Base-by-base conservation (phyloP, 2,113 vertebrate genomes). In the Aleadryas rufinucha region DNA sequence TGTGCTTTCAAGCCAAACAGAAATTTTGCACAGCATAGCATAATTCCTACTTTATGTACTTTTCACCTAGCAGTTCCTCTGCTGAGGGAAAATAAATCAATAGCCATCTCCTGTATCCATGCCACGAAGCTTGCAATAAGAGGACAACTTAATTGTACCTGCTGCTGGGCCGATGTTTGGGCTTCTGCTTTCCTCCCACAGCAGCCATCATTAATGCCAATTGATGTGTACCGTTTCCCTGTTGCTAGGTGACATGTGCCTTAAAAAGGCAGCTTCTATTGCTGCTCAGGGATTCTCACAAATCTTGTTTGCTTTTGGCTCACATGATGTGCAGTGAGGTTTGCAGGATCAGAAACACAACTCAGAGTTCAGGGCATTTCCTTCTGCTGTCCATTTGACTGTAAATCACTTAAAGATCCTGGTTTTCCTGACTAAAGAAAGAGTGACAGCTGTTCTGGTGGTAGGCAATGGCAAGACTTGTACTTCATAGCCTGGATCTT, bases 21-120 rank as follows among this genome's bases (percentile, higher is more conserved):
- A 96, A 95, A 93, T 92, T 94, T 82, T 94, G 86, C 94, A 88
- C 78, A 96, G 87, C 84, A 45, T 50, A 93, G 83, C 90, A 87
- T 94, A 95, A 95, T 96, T 95, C 44, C 84, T 95, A 13, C 81
- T 96, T 89, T 87, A 95, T 94, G 53, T 89, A 89, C 83, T 90
- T 93, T 93, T 81, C 88, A 87, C 80, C 77, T 81, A 77, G 53
- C n/a, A 64, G 69, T 84, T 95, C 71, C 50, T 88, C 59, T 95
- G 95, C 92, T 96, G 60, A 76, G 72, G 63, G 86, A 81, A 90
- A 96, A 96, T 90, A 97, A 94, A 93, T 96, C 92, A 90, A 37
- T 54, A 84, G 14, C 44, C 54, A 57, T 85, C 81, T 89, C 84
- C 81, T 21, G 19, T 83, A 78, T 69, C 89, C 7, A 0, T 76